Evolutionary conservation across 2,113 vertebrate species (phyloP), one percentile per base, ranked within the genome.

Genomic region (Scolopax mira): DNA sequence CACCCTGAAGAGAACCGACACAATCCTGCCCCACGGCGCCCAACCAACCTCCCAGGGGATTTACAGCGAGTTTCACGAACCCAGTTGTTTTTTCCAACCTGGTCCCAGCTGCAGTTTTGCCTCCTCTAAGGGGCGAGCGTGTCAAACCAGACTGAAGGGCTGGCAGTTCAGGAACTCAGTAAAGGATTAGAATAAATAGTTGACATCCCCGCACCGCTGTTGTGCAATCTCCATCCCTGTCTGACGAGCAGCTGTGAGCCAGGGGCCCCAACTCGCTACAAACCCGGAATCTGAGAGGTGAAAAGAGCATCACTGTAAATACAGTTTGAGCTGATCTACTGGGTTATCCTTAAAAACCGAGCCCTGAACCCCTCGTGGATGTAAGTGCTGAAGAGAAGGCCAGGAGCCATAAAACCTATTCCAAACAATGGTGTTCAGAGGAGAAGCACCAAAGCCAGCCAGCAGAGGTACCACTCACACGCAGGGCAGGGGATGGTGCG

Each of bases 161-260:
- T 93, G 87, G 48, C 89, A 79, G 87, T 88, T 33, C 41, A 73
- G 90, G 93, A 94, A 87, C 67, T 90, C 41, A 0, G 42, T 55
- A 62, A 90, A 79, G 85, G 90, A 93, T 71, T 60, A 90, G 90
- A 89, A 93, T 79, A 94, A 94, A 88, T 48, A 91, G 89, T 85
- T 96, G 95, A 96, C 79, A 92, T 93, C 85, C 51, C 35, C 1
- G 3, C 0, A 1, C 64, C 0, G 5, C 39, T 2, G 22, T 94
- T 94, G 79, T 25, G 61, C 94, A 97, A 95, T 75, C 90, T 4
- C 0, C 4, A 90, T 79, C 49, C 79, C 52, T 48, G 88, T 48
- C 92, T 92, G 85, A 90, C 13, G 14, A 94, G 72, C 93, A 95
- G 93, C 93, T 96, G 93, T 44, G 85, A 5, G 8, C 60, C 28